phyloP scores from a whole-genome alignment of 2,888 invertebrate genomes.

The Thera britannica region DNA sequence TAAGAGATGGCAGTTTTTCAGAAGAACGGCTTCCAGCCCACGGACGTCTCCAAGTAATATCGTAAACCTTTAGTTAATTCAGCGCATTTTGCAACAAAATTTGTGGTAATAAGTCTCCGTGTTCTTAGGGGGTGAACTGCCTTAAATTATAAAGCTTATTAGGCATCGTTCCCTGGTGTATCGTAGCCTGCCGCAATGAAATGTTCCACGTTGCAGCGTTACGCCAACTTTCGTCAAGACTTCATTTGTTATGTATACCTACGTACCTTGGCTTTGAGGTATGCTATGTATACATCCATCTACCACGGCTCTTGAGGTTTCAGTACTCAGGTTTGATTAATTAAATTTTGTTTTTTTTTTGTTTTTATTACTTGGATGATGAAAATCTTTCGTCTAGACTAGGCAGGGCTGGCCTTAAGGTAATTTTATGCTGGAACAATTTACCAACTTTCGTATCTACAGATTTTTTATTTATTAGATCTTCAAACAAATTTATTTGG shows the following conservation, averaged over 20 bases:
- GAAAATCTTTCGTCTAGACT: constrained; percentile 21
- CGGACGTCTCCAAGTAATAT: constrained; percentile 37
- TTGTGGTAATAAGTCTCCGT: constrained; percentile 66
- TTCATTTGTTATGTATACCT: constrained; percentile 58
- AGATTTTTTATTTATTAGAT: not conserved
- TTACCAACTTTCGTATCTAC: not conserved
- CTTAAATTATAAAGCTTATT: constrained; percentile 82
- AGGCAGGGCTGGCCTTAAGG: constrained; percentile 8
- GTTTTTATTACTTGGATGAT: constrained; percentile 39
- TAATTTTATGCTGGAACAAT: not conserved
- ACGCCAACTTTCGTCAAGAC: constrained; percentile 52
- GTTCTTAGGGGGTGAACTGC: constrained; percentile 60
- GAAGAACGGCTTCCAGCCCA: constrained; percentile 20
- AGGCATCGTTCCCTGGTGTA: constrained; percentile 76
- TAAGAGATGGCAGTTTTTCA: not conserved
- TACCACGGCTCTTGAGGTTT: constrained; percentile 42
- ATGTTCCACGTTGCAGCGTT: constrained; percentile 54
- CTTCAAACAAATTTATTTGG: not conserved
- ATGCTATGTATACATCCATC: not conserved
- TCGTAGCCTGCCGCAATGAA: constrained; percentile 73
- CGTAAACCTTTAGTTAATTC: constrained; percentile 59
- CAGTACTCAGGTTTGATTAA: constrained; percentile 55
- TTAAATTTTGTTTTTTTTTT: constrained; percentile 54
- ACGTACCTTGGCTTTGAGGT: constrained; percentile 19
- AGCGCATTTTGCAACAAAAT: constrained; percentile 55